Evolutionary conservation across 2,797 vertebrate genomes (phyloP).

Genomic region (Acanthis flammea): DNA sequence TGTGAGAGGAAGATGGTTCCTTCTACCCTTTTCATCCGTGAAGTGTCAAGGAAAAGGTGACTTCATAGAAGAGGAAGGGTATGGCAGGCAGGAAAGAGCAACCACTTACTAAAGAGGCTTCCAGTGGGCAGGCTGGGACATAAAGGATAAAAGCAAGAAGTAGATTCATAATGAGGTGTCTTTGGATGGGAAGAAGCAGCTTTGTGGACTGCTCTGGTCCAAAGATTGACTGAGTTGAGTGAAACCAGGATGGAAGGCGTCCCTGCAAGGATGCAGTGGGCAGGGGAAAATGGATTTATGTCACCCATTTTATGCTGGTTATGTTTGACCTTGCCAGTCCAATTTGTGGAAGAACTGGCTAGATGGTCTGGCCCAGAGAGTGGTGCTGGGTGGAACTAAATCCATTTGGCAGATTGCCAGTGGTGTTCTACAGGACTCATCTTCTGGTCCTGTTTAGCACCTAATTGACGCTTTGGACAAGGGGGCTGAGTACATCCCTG

Average conservation of each 20-base stretch:
- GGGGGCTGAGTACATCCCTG: rapidly evolving
- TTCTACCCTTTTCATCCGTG: background rate
- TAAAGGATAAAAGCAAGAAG: background rate
- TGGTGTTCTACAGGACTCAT: background rate
- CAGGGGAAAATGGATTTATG: background rate
- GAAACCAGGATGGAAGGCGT: background rate
- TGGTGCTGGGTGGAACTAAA: background rate
- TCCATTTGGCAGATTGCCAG: background rate
- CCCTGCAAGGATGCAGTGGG: background rate
- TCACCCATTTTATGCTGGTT: background rate
- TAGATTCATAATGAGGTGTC: background rate
- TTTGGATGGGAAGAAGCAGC: background rate
- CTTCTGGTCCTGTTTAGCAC: background rate
- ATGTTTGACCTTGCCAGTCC: background rate
- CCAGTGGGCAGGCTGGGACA: background rate
- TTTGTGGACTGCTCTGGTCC: background rate
- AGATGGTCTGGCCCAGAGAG: background rate
- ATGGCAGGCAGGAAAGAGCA: background rate
- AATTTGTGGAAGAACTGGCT: background rate
- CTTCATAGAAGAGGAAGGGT: background rate
- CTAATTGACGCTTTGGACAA: background rate
- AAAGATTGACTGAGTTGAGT: background rate
- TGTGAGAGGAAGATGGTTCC: background rate
- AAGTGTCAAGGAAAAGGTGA: background rate
- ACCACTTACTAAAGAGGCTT: background rate